These are phyloP conservation scores for Leptobrachium ailaonicum DNA, from an alignment of 2,113 vertebrate genomes.

Conservation along the genomic window DNA sequence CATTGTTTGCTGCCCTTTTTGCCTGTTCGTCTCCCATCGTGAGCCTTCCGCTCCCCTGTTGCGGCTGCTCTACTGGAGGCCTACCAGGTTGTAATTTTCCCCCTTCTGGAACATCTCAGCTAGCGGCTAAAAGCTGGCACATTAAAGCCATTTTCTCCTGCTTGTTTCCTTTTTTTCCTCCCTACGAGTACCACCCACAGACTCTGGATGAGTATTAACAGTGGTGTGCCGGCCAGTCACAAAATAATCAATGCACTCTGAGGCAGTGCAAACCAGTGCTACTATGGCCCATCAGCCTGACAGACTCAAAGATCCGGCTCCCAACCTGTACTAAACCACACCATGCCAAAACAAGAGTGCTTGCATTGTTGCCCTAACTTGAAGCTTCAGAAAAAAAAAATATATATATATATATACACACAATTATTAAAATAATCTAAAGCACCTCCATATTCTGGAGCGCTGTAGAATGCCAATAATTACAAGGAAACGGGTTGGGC, in stretches of 20 bases:
- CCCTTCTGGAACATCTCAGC: conserved; percentile 27
- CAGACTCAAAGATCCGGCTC: conserved; percentile 22
- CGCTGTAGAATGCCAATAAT: no score
- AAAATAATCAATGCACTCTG: conserved; percentile 35
- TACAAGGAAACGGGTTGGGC: no score
- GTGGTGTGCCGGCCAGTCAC: conserved; percentile 32
- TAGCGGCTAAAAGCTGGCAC: conserved; percentile 35
- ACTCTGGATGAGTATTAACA: conserved; percentile 39
- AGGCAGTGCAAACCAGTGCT: conserved; percentile 25
- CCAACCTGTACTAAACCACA: neutral
- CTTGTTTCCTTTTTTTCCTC: conserved; percentile 40
- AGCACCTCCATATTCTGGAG: no score
- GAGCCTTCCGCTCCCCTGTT: conserved; percentile 23
- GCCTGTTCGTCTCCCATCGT: conserved; percentile 16
- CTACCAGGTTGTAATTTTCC: conserved; percentile 28
- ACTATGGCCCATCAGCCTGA: neutral
- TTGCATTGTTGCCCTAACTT: no score
- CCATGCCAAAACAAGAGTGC: no score
- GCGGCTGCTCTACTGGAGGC: conserved; percentile 14
- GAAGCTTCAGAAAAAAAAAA: no score
- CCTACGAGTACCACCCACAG: conserved; percentile 38
- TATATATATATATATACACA: no score
- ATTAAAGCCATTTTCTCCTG: conserved; percentile 43
- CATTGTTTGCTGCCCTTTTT: conserved; percentile 41
- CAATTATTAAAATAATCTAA: no score